Percentiles rank a stretch among this genome's conserved stretches.
Conservation (phyloP, 2,888 invertebrate species). For the Hylaea fasciaria region DNA sequence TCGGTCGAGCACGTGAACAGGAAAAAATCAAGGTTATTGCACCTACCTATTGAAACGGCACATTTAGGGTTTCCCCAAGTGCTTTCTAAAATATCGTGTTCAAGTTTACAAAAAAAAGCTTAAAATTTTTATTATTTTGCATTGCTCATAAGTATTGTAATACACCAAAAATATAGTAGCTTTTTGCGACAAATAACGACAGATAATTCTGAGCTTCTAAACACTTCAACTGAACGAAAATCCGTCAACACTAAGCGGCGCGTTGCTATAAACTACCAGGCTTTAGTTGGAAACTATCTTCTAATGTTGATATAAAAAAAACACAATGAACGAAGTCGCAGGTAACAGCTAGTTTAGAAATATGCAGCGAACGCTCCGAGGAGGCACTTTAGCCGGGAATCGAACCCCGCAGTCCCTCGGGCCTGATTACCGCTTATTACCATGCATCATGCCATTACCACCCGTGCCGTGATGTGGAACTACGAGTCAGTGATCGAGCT, state of each 20-base stretch:
- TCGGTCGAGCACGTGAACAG: not conserved
- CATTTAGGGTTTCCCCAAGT: not conserved
- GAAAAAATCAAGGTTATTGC: not conserved
- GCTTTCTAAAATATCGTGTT: not conserved
- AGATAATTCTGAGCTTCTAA: too few relatives aligned
- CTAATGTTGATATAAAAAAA: too few relatives aligned
- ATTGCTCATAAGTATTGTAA: not conserved
- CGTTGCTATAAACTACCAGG: too few relatives aligned
- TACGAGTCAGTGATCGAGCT: constrained; percentile 11
- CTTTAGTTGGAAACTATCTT: too few relatives aligned
- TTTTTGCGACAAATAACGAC: too few relatives aligned
- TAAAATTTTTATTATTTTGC: not conserved
- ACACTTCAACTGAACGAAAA: too few relatives aligned
- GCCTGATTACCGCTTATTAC: constrained; percentile 73
- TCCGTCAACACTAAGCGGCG: too few relatives aligned
- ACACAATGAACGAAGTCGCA: too few relatives aligned
- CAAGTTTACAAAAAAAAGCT: not conserved
- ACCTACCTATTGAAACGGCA: not conserved
- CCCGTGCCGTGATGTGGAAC: constrained; percentile 39
- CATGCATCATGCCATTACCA: constrained; percentile 64
- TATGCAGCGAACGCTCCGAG: constrained; percentile 37
- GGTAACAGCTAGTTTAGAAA: constrained; percentile 23
- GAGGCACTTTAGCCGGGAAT: constrained; percentile 44
- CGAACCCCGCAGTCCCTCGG: constrained; percentile 57
- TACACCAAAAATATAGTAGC: not conserved